Conservation (phyloP, 2,113 vertebrate genomes). For the Nyctibius bracteatus region DNA sequence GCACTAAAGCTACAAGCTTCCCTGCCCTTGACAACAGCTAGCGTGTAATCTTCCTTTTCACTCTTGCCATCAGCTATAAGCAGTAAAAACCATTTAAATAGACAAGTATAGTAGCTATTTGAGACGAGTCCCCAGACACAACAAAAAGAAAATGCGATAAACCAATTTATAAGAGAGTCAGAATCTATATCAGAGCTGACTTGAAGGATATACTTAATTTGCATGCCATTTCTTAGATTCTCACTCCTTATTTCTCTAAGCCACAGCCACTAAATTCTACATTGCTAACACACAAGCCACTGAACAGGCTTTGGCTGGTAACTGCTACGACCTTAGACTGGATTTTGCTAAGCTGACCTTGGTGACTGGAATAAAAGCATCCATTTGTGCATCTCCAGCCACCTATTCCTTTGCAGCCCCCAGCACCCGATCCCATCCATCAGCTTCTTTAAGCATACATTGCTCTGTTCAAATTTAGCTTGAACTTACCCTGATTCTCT, state of each 20-base stretch:
- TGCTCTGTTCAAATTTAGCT: neutral
- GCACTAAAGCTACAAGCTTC: neutral
- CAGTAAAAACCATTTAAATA: neutral
- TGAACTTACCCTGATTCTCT: neutral
- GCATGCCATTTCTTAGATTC: neutral
- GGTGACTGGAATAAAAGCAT: neutral
- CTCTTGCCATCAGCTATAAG: neutral
- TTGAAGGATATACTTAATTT: conserved; percentile 18
- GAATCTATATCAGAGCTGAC: neutral
- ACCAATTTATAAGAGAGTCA: neutral
- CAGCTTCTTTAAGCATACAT: neutral
- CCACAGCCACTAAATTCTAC: neutral
- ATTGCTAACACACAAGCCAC: neutral
- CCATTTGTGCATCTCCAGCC: neutral
- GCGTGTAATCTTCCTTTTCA: neutral
- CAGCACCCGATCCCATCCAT: neutral
- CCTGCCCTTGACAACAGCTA: neutral
- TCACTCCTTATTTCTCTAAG: neutral
- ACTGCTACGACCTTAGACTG: neutral
- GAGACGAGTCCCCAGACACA: neutral
- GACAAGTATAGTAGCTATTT: neutral
- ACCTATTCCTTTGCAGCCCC: neutral
- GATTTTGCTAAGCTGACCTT: neutral
- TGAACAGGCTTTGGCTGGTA: neutral
- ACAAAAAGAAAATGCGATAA: neutral